These are phyloP conservation scores for Peribatodes rhomboidaria DNA, from an alignment of 2,888 invertebrate species.

Conservation along the genomic window DNA sequence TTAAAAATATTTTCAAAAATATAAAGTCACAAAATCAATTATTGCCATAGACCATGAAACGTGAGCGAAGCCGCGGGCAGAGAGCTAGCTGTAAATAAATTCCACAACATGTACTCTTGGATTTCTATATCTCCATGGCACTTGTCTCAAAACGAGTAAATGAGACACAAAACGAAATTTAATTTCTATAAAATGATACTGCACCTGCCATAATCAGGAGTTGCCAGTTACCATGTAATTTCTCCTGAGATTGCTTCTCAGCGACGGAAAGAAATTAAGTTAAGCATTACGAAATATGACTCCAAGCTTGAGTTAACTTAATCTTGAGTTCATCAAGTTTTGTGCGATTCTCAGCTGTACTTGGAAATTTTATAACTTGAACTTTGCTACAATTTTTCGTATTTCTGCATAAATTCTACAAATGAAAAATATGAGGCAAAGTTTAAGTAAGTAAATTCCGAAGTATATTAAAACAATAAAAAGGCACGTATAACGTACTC, in stretches of 20 bases:
- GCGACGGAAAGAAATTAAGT: conserved; percentile 37
- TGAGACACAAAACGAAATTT: conserved; percentile 6
- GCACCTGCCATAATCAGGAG: conserved; percentile 19
- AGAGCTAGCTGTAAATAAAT: no score
- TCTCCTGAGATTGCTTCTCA: conserved; percentile 41
- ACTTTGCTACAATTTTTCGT: neutral
- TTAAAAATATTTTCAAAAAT: no score
- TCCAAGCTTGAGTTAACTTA: conserved; percentile 19
- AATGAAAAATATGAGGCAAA: no score
- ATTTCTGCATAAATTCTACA: neutral
- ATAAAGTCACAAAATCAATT: no score
- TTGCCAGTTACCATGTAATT: conserved; percentile 37
- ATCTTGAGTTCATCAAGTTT: conserved; percentile 30
- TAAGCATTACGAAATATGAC: conserved; percentile 32
- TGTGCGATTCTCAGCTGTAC: conserved; percentile 9
- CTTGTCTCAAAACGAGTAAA: neutral
- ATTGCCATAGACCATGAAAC: no score
- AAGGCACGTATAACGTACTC: no score
- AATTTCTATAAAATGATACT: conserved; percentile 4
- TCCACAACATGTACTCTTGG: neutral
- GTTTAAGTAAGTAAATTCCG: no score
- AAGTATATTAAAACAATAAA: no score
- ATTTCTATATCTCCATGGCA: neutral
- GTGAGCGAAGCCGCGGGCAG: no score
- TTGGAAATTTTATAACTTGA: conserved; percentile 2